Evolutionary conservation across 2,113 vertebrate species (phyloP).

Genomic region (Numenius arquata): DNA sequence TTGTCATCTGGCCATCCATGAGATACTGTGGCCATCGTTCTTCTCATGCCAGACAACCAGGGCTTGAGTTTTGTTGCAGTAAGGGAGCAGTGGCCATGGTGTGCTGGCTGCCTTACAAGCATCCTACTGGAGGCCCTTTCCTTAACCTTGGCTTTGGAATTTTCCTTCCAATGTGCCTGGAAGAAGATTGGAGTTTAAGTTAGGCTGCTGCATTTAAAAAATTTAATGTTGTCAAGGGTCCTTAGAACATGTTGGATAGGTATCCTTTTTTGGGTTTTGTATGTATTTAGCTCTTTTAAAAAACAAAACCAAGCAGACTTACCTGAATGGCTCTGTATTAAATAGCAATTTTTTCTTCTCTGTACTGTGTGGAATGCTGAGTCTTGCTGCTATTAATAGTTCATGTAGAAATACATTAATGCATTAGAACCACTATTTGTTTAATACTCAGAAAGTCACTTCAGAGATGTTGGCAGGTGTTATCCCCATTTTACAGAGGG

Average conservation of each 20-base stretch:
- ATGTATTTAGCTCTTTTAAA: not conserved
- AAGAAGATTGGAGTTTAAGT: not conserved
- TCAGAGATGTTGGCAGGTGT: not conserved
- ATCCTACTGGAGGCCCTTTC: not conserved
- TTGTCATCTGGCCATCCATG: not conserved
- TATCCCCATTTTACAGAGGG: not conserved
- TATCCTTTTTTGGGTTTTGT: not conserved
- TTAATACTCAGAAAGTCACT: not conserved
- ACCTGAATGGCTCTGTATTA: not conserved
- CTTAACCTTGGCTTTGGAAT: not conserved
- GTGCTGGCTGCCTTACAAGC: not conserved
- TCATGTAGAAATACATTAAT: not conserved
- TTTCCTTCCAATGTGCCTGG: not conserved
- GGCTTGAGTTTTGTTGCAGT: not conserved
- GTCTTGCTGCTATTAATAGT: not conserved
- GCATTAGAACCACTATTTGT: not conserved
- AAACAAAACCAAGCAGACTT: not conserved
- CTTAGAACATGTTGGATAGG: not conserved
- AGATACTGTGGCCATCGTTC: not conserved
- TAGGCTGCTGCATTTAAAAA: not conserved
- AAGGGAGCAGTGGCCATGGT: fast-evolving
- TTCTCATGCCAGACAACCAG: not conserved
- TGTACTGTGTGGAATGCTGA: not conserved
- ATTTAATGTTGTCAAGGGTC: not conserved
- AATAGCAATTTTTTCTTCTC: not conserved